Base-by-base conservation (phyloP, 2,797 vertebrate species). In the Natrix natrix region DNA sequence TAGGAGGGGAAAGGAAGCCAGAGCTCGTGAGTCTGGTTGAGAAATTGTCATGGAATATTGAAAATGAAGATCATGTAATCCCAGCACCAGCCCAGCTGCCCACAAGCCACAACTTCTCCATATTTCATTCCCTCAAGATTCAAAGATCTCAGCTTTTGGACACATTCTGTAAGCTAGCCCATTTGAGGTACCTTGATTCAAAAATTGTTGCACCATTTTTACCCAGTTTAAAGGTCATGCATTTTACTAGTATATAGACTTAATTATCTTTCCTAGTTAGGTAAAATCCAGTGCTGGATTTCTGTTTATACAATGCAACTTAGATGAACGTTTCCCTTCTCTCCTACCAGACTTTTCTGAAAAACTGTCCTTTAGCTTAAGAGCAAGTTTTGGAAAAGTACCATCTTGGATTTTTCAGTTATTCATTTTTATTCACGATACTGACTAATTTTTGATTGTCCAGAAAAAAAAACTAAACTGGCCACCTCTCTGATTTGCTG, bases 391-490 rank as follows among this genome's bases (percentile, higher is more conserved):
- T 74, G 28, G 48, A 11, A 43, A 59, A 83, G 24, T n/a, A 20
- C 37, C 2, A n/a, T 54, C 55, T 54, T 48, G 10, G 20, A 24
- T 63, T 87, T 28, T 63, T 87, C 91, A 63, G 17, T 87, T 12
- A 52, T 26, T 54, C 28, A 24, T 37, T 32, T 59, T 32, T 54
- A 32, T 16, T 87, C 8, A 87, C 8, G 2, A 63, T 32, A 83
- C 78, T 61, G 90, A 86, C 83, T 90, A 90, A 90, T 78, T 22
- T 91, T 63, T n/a, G 14, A 32, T 87, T 52, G 54, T 87, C n/a
- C n/a, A 37, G 28, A 91, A 55, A 37, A 2, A 22, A 43, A 83
- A 83, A 48, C 74, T 5, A 83, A 83, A 83, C 48, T 32, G 74
- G 24, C 43, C 37, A n/a, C 1, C 48, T 83, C 17, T 55, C 43